phyloP scores from a whole-genome alignment of 2,888 invertebrate species.

The Rhamphomyia laevipes region DNA sequence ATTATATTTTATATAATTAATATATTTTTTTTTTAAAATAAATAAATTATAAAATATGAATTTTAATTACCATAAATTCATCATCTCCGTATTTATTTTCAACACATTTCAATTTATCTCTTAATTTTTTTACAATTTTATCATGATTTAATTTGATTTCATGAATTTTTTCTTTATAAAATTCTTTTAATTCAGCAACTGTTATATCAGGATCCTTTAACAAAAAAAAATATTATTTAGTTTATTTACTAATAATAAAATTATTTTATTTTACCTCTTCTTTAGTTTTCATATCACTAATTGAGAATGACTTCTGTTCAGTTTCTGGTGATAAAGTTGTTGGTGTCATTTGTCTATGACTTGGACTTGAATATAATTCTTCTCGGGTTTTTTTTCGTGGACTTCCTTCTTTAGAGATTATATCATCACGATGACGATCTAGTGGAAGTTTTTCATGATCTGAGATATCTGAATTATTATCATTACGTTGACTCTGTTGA shows the following conservation, averaged over 20 bases:
- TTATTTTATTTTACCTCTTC: constrained; percentile 14
- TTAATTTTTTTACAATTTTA: constrained; percentile 26
- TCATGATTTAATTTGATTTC: constrained; percentile 29
- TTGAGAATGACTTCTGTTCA: constrained; percentile 1
- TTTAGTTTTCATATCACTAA: constrained; percentile 15
- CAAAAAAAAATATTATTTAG: not conserved
- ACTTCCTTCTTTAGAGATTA: constrained; percentile 24
- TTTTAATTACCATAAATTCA: constrained; percentile 31
- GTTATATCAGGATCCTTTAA: constrained; percentile 24
- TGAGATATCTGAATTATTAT: constrained; percentile 38
- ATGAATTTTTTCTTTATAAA: constrained; percentile 32
- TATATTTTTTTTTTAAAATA: not conserved
- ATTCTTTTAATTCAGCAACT: constrained; percentile 26
- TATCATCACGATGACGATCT: constrained; percentile 17
- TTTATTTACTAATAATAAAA: not conserved
- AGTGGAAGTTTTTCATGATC: constrained; percentile 32
- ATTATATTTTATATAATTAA: too few species aligned
- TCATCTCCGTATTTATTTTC: constrained; percentile 33
- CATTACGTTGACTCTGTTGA: constrained; percentile 50
- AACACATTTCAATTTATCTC: constrained; percentile 28
- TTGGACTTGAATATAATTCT: constrained; percentile 33
- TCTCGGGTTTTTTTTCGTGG: constrained; percentile 30
- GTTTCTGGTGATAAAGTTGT: constrained; percentile 1
- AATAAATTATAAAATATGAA: too few species aligned
- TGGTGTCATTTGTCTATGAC: constrained; percentile 36